Base-by-base conservation (phyloP, 2,113 vertebrate species). In the Forbesichthys papilliferus region DNA sequence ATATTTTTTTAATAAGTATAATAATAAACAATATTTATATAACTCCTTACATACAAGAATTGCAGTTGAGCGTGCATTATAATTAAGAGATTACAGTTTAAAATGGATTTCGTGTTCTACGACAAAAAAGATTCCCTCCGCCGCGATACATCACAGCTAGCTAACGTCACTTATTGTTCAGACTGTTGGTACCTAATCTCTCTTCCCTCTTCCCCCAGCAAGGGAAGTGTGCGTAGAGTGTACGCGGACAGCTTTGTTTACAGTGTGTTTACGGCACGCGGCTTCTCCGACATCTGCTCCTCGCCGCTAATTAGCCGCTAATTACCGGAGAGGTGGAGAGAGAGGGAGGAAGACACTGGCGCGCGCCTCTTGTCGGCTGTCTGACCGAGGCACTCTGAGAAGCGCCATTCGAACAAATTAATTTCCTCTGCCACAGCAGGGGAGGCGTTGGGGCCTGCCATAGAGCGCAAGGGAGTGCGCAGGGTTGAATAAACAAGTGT, bases 241-340 rank as follows among this genome's bases (percentile, higher is more conserved):
- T 74, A 76, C 68, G 76, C 61, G 85, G 94, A 93, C 95, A 96
- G 94, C 95, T 96, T 96, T 98, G 96, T 97, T 96, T 96, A 96
- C 95, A 92, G 94, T 93, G 93, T 94, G 94, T 93, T 92, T 90
- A 93, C 92, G 92, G 93, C 93, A 90, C 92, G 87, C 94, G 94
- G 93, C 91, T 95, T 92, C 84, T 90, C 89, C 92, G 93, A 96
- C 96, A 97, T 96, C 97, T 99, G 96, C 94, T 97, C 93, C 89
- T 82, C 92, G 88, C 84, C 91, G 89, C 94, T 97, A 97, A 98
- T 98, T 97, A 97, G 93, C 92, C 87, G 90, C 84, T 98, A 97
- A 98, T 98, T 96, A 95, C 93, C 84, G 92, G 92, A 90, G 92
- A 94, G 93, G 94, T 92, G 93, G 92, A 94, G 27, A 27, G 27